Base-by-base conservation (phyloP, 2,113 vertebrate species). In the Strix aluco region DNA sequence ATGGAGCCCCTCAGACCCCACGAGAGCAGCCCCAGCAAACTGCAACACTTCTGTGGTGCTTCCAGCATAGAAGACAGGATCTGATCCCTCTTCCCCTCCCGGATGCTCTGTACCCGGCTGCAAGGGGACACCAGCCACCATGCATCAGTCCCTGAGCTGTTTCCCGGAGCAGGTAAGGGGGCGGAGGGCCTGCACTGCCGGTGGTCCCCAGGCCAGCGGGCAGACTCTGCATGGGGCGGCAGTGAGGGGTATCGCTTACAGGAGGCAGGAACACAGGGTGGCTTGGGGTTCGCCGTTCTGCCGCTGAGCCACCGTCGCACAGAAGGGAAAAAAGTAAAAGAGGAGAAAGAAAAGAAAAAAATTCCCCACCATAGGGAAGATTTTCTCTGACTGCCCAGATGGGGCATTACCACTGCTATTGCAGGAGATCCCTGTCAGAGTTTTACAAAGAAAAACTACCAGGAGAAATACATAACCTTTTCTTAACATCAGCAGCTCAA, bases 391-490 rank as follows among this genome's bases (percentile, higher is more conserved):
- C 46, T 95, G 86, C 87, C 90, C 88, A 93, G 94, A 85, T 63
- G 75, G 52, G 87, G 65, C 77, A 59, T 83, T 89, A 93, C 83
- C 67, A 61, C 46, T 29, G 5, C 94, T 95, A 91, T 91, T 84
- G 96, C 95, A 92, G 92, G 95, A 93, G 88, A 97, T 92, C 88
- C 65, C 65, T 93, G 95, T 93, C 94, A 95, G 92, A 96, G 93
- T 96, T 96, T 97, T 91, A 96, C 66, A 91, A 97, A 97, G 96
- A 88, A 96, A 97, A 98, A 98, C 94, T 97, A 97, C 75, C 90
- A 95, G 94, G 94, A 95, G 96, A 97, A 97, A 97, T 96, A 98
- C 96, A 97, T 96, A 97, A 98, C 97, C 97, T 98, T 98, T 98
- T 97, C 94, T 97, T 98, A 98, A 98, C 97, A 96, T 96, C 72